Conservation (phyloP, 1,140 invertebrate species). For the Archegozetes longisetosus region DNA sequence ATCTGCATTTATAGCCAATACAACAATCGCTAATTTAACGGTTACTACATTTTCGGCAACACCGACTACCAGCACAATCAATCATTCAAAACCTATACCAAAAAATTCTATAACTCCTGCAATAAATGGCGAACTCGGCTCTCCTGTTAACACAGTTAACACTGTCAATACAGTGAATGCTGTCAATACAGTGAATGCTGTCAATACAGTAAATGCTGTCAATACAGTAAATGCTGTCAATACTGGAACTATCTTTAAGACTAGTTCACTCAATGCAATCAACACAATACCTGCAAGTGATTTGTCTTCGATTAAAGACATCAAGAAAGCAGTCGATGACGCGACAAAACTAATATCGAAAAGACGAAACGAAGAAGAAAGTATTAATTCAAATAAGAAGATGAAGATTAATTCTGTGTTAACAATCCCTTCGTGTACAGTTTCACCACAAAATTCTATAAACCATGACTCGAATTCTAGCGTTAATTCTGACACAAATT, state of each 20-base stretch:
- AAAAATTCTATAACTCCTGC: neutral
- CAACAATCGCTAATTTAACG: neutral
- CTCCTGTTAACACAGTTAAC: neutral
- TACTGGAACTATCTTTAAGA: neutral
- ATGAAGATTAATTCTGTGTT: neutral
- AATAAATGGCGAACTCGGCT: neutral
- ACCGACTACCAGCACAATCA: neutral
- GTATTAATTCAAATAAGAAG: neutral
- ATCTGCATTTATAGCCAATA: neutral
- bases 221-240: neutral
- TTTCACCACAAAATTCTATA: neutral
- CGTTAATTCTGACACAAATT: neutral
- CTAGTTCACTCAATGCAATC: neutral
- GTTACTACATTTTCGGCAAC: neutral
- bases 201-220: neutral
- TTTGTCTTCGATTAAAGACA: conserved; percentile 5
- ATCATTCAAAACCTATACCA: neutral
- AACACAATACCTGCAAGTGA: neutral
- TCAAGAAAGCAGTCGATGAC: conserved; percentile 4
- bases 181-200: neutral
- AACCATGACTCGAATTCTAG: neutral
- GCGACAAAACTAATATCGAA: conserved; percentile 11
- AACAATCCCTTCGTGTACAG: neutral
- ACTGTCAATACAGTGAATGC: neutral
- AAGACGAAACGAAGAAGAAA: conserved; percentile 7